phyloP scores from a whole-genome alignment of 2,113 vertebrate species.

The Cyphomyrus plagiostoma region DNA sequence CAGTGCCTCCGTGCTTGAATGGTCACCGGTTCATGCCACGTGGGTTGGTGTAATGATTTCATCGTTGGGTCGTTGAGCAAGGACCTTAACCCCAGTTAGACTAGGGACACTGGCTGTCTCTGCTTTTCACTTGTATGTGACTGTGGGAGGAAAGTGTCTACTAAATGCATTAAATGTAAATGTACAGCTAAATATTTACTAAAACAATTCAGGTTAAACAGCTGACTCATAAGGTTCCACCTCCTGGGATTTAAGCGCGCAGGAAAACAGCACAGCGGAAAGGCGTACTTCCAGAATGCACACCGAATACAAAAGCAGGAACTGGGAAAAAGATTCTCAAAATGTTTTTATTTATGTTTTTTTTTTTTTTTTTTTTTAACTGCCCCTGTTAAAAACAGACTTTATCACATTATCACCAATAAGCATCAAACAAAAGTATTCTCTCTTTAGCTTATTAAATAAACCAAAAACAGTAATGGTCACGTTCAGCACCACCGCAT shows the following conservation, averaged over 20 bases:
- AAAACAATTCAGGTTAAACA: background rate
- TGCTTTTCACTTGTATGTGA: background rate
- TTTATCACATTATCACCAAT: constrained; percentile 52
- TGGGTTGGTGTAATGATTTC: background rate
- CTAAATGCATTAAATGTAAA: background rate
- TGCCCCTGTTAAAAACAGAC: constrained; percentile 59
- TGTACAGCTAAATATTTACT: background rate
- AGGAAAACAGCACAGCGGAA: background rate
- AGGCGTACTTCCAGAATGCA: background rate
- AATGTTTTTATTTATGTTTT: constrained; percentile 25
- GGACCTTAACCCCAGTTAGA: background rate
- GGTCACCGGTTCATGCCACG: background rate
- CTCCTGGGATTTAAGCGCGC: background rate
- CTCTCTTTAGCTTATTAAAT: constrained; percentile 56
- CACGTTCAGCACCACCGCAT: constrained; percentile 68
- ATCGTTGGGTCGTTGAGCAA: background rate
- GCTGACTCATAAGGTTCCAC: background rate
- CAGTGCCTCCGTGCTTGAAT: background rate
- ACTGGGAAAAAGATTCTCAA: background rate
- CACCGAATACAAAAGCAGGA: background rate
- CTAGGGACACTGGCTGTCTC: background rate
- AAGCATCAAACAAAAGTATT: constrained; percentile 61
- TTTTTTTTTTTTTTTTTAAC: constrained; percentile 55
- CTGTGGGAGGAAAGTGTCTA: background rate
- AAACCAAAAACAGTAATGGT: constrained; percentile 68